A percentile compares a stretch with the other conserved stretches of the same genome.
Evolutionary conservation across 92 coral and sea anemone species (phyloP).

Genomic region (Anthopleura xanthogrammica): DNA sequence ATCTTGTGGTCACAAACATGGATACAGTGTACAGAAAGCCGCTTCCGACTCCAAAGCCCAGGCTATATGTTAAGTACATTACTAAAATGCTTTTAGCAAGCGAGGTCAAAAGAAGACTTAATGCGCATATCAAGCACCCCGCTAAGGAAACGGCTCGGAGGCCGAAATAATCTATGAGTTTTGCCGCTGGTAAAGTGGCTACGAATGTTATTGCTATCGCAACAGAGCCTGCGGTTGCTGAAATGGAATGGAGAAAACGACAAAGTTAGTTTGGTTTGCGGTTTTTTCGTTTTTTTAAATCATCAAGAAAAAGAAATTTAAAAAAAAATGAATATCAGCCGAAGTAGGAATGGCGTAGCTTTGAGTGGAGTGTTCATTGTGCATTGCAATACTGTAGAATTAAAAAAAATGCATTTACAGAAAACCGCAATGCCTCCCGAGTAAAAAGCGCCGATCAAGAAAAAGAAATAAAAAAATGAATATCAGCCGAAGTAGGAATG

Average conservation of each 20-base stretch:
- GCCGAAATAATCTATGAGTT: slow-evolving; percentile 50
- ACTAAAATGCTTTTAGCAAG: slow-evolving; percentile 38
- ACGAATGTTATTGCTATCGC: slow-evolving; percentile 41
- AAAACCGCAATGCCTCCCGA: too few relatives aligned
- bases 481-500: neutral
- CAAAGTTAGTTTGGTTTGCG: slow-evolving; percentile 7
- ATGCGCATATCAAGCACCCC: slow-evolving; percentile 50
- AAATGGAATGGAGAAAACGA: slow-evolving; percentile 15
- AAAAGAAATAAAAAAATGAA: neutral
- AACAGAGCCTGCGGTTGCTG: slow-evolving; percentile 70
- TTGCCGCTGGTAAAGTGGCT: slow-evolving; percentile 40
- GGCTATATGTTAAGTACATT: slow-evolving; percentile 43
- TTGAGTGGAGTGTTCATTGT: neutral
- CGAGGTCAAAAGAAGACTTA: slow-evolving; percentile 55
- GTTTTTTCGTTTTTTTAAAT: too few relatives aligned
- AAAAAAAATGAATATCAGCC: neutral
- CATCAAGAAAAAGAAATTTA: neutral
- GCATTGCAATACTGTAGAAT: too few relatives aligned
- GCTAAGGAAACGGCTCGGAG: slow-evolving; percentile 48
- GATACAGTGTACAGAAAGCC: slow-evolving; percentile 45
- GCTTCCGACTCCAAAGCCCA: slow-evolving; percentile 48
- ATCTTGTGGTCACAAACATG: slow-evolving; percentile 26
- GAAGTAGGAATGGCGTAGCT: neutral
- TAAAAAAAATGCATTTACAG: too few relatives aligned
- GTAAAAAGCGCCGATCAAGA: too few relatives aligned